These are phyloP conservation scores for Horisme vitalbata DNA, from an alignment of 2,888 invertebrate species.

Conservation along the genomic window DNA sequence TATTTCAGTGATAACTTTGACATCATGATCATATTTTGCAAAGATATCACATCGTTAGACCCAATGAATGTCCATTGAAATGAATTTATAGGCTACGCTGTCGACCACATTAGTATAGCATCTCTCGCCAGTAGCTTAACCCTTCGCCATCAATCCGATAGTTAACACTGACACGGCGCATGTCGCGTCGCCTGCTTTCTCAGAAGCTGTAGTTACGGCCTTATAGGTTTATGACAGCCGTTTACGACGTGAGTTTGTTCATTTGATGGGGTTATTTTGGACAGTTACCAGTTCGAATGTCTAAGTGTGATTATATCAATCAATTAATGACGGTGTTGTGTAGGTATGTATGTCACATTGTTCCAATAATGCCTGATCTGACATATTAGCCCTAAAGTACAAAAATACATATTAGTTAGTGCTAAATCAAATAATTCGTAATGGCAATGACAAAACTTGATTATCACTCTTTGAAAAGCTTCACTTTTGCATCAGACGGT, in stretches of 20 bases:
- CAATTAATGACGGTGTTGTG: too few relatives aligned
- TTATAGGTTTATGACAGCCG: constrained; percentile 16
- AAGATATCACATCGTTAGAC: neutral
- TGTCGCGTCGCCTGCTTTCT: constrained; percentile 6
- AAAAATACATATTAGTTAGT: too few relatives aligned
- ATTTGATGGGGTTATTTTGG: constrained; percentile 14
- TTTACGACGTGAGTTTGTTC: constrained; percentile 18
- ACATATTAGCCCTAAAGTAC: too few relatives aligned
- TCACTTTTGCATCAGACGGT: too few relatives aligned
- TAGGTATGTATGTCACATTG: too few relatives aligned
- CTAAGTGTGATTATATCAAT: neutral
- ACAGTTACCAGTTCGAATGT: constrained; percentile 3
- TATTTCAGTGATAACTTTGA: too few relatives aligned
- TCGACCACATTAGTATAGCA: neutral
- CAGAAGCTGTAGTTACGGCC: constrained; percentile 9
- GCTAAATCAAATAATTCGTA: too few relatives aligned
- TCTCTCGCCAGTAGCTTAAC: constrained; percentile 2
- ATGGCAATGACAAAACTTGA: too few relatives aligned
- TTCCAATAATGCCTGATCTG: too few relatives aligned
- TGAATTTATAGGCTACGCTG: neutral
- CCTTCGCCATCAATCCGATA: constrained; percentile 4
- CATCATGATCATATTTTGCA: too few relatives aligned
- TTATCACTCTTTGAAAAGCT: too few relatives aligned
- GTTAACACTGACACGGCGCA: constrained; percentile 13
- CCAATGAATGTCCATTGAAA: neutral